phyloP scores from a whole-genome alignment of 2,888 invertebrate species.

The Azorinus chamasolen region DNA sequence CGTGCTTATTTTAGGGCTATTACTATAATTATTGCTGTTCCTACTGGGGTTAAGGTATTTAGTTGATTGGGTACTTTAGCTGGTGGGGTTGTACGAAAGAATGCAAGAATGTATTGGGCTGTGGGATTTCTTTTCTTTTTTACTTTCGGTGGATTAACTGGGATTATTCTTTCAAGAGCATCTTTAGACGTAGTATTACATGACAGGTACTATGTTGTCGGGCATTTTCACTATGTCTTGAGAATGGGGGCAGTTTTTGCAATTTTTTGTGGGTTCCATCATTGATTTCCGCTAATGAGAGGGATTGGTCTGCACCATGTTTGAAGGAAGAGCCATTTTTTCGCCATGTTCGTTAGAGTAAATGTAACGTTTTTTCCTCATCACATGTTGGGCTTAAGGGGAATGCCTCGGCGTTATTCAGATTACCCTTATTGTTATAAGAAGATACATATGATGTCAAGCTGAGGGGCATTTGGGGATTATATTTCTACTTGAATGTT shows the following conservation, averaged over 20 bases:
- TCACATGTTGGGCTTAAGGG: slow-evolving; percentile 91
- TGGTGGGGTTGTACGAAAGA: slow-evolving; percentile 89
- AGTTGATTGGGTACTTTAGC: slow-evolving; percentile 89
- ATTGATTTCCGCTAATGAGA: slow-evolving; percentile 91
- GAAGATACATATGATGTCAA: slow-evolving; percentile 68
- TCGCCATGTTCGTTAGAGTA: slow-evolving; percentile 91
- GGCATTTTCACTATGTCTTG: slow-evolving; percentile 93
- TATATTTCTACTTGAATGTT: slow-evolving; percentile 22
- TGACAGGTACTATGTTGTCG: slow-evolving; percentile 95
- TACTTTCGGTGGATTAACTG: slow-evolving; percentile 90
- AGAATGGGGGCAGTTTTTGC: slow-evolving; percentile 93
- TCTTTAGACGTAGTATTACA: slow-evolving; percentile 92
- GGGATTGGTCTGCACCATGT: slow-evolving; percentile 89
- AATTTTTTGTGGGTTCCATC: slow-evolving; percentile 91
- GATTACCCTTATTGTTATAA: slow-evolving; percentile 90
- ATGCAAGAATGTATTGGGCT: slow-evolving; percentile 89
- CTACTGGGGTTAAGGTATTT: slow-evolving; percentile 94
- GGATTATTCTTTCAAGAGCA: slow-evolving; percentile 89
- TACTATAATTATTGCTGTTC: slow-evolving; percentile 94
- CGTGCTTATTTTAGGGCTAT: slow-evolving; percentile 94
- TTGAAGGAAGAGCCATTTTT: slow-evolving; percentile 91
- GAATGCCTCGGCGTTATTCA: slow-evolving; percentile 92
- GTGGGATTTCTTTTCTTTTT: slow-evolving; percentile 93
- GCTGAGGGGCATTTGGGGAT: slow-evolving; percentile 25
- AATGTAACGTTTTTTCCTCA: slow-evolving; percentile 94